These are phyloP conservation scores for Polyommatus icarus DNA, from an alignment of 2,888 invertebrate genomes.

Conservation along the genomic window DNA sequence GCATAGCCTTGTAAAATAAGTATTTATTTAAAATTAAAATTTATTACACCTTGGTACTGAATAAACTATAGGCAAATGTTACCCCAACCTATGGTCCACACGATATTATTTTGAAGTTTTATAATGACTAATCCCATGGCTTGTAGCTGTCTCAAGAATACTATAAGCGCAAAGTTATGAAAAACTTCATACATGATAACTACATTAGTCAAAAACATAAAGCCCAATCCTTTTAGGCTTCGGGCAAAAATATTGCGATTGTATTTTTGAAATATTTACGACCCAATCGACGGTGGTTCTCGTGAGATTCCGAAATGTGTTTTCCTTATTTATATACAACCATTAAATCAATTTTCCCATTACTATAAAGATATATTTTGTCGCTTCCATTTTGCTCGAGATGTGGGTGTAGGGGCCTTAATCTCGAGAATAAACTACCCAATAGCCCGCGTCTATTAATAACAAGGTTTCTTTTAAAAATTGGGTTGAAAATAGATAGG, in stretches of 20 bases:
- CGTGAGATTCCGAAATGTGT: conserved; percentile 15
- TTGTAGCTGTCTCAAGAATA: neutral
- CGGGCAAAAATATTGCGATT: neutral
- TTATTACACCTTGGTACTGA: no score
- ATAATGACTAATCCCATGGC: neutral
- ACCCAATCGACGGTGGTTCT: conserved; percentile 5
- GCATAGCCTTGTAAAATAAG: no score
- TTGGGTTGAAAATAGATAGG: neutral
- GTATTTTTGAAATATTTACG: conserved; percentile 21
- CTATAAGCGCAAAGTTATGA: neutral
- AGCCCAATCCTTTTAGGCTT: conserved; percentile 7
- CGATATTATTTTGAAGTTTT: neutral
- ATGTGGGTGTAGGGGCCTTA: neutral
- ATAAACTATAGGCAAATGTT: no score
- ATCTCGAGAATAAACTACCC: neutral
- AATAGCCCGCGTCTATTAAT: neutral
- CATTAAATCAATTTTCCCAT: conserved; percentile 29
- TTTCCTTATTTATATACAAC: conserved; percentile 25
- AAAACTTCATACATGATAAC: neutral
- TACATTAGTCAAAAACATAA: conserved; percentile 1
- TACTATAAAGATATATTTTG: conserved; percentile 18
- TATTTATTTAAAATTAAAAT: no score
- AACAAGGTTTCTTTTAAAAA: neutral
- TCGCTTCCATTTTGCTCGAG: conserved; percentile 8
- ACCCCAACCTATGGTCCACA: neutral